Evolutionary conservation across 2,888 invertebrate species (phyloP).

Genomic region (Trichacis sp.): DNA sequence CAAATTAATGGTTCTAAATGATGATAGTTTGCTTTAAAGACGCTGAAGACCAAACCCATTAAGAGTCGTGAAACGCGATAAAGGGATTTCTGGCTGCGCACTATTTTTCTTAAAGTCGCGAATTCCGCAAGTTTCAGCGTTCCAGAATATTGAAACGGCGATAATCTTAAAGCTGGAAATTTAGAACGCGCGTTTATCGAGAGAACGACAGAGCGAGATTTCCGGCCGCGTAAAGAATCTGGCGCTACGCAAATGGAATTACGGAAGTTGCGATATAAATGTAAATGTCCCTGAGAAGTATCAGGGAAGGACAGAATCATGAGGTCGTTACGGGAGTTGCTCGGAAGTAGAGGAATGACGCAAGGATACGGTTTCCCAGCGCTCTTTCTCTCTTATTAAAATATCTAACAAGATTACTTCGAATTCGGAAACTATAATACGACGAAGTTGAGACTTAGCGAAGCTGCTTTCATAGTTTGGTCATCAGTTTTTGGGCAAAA

Average conservation of each 20-base stretch:
- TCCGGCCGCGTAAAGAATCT: conserved; percentile 43
- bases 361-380: conserved; percentile 48
- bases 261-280: conserved; percentile 60
- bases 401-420: conserved; percentile 65
- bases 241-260: conserved; percentile 55
- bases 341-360: conserved; percentile 33
- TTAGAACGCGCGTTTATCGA: conserved; percentile 44
- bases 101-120: neutral
- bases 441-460: conserved; percentile 51
- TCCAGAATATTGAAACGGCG: conserved; percentile 16
- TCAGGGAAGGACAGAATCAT: conserved; percentile 28
- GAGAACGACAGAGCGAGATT: conserved; percentile 18
- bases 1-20: no score
- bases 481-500: neutral
- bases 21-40: no score
- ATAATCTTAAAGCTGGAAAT: conserved; percentile 29
- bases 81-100: neutral
- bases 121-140: neutral
- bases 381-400: conserved; percentile 63
- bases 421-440: conserved; percentile 63
- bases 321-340: conserved; percentile 19
- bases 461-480: conserved; percentile 31
- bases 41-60: no score
- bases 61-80: no score
- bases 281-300: conserved; percentile 52